phyloP scores from a whole-genome alignment of 2,113 vertebrate species.

The Trichechus manatus region DNA sequence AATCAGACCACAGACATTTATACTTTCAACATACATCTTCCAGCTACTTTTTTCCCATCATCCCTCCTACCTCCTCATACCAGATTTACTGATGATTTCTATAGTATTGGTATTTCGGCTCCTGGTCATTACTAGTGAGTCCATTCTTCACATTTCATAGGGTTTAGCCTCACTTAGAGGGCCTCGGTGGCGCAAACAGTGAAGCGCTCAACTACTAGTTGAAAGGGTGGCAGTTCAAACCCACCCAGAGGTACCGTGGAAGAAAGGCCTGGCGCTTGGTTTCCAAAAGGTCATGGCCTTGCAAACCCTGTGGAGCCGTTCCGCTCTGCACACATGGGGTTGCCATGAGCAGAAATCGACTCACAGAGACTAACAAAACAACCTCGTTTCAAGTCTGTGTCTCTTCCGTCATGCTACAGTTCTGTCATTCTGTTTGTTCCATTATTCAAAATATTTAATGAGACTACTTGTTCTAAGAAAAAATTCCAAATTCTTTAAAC shows the following conservation, averaged over 20 bases:
- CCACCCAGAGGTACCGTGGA: neutral
- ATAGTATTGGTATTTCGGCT: neutral
- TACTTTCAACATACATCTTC: neutral
- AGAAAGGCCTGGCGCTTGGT: neutral
- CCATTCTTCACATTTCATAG: neutral
- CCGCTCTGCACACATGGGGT: too few relatives aligned
- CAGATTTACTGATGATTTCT: neutral
- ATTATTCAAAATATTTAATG: neutral
- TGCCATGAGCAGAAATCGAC: too few relatives aligned
- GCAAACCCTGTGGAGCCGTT: neutral
- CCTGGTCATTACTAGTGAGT: neutral
- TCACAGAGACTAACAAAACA: too few relatives aligned
- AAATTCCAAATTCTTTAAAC: neutral
- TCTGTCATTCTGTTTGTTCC: too few relatives aligned
- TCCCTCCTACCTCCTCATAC: neutral
- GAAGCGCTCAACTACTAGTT: neutral
- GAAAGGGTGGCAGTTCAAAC: neutral
- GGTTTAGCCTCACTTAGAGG: neutral
- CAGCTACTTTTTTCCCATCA: fast-evolving
- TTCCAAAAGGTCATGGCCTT: neutral
- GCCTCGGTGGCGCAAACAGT: neutral
- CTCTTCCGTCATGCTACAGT: neutral
- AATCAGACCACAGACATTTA: neutral
- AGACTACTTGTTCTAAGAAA: neutral
- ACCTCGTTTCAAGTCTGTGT: neutral